Percentiles rank a stretch among this genome's conserved stretches.
Conservation (phyloP, 1,140 invertebrate genomes). For the Papilio xuthus region DNA sequence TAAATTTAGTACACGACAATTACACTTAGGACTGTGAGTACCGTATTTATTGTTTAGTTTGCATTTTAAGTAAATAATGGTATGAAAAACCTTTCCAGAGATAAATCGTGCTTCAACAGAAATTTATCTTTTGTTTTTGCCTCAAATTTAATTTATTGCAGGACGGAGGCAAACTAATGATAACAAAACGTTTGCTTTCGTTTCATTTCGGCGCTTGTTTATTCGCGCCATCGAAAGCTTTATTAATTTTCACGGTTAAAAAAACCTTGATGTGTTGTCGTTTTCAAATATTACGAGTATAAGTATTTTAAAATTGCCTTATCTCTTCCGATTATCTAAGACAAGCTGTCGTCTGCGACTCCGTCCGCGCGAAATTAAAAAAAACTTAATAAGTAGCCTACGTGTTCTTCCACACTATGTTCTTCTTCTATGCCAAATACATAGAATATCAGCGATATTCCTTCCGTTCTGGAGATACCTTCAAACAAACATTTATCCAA, state of each 20-base stretch:
- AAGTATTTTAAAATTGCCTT: not conserved
- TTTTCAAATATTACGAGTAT: not conserved
- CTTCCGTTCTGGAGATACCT: no score
- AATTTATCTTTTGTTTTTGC: not conserved
- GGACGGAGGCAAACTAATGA: constrained; percentile 10
- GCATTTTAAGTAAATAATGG: not conserved
- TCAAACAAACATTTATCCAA: no score
- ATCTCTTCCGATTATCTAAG: not conserved
- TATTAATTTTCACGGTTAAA: not conserved
- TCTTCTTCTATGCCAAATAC: no score
- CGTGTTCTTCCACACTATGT: no score
- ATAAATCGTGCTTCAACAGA: constrained; percentile 16
- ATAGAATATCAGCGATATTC: no score
- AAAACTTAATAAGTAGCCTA: no score
- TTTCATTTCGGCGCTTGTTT: constrained; percentile 2
- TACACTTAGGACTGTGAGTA: no score
- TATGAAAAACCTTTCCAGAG: not conserved
- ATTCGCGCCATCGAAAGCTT: not conserved
- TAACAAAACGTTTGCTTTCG: constrained; percentile 10
- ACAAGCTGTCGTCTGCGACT: no score
- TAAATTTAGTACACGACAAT: no score
- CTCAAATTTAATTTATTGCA: constrained; percentile 5
- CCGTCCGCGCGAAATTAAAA: no score
- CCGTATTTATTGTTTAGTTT: no score
- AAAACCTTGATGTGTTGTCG: not conserved